Base-by-base conservation (phyloP, 2,888 invertebrate species). In the Craniophora ligustri region DNA sequence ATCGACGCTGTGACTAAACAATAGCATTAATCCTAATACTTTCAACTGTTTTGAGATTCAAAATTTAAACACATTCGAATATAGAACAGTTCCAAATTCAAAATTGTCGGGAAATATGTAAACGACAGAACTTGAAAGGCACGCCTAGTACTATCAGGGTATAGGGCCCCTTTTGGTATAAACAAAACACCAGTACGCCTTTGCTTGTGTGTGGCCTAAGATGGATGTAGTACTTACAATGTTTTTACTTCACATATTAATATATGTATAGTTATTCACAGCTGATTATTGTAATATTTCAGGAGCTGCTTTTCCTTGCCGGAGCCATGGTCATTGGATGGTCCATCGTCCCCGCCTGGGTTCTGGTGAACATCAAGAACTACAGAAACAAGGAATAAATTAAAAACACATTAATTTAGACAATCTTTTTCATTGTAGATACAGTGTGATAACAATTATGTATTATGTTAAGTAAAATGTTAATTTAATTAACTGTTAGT, bases 221-320 rank as follows among this genome's bases (percentile, higher is more conserved):
- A 19, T 19, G 19, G 5, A 5, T 19, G 19, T 10, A 8, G 8
- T 21, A 64, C 72, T 72, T 19, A 71, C 71, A n/a, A n/a, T n/a
- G n/a, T n/a, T n/a, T n/a, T n/a, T n/a, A n/a, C n/a, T n/a, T n/a
- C n/a, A n/a, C n/a, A n/a, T n/a, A n/a, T n/a, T n/a, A n/a, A n/a
- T n/a, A 5, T 42, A 18, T 0, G 59, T 44, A 21, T 72, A 69
- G 5, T 72, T 98, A 98, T 74, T 96, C 95, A 0, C 95, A n/a
- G n/a, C n/a, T n/a, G n/a, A n/a, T n/a, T n/a, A n/a, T 23, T 7
- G 3, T 14, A n/a, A n/a, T 8, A 38, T 85, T 86, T 0, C 84
- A 93, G 93, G 91, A 92, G 67, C 57, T 82, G 7, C n/a, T 88
- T 1, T 15, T 86, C 60, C 81, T 92, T 0, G 71, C 82, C 0